Evolutionary conservation across 2,888 invertebrate genomes (phyloP), one percentile per base, ranked within the genome.

Genomic region (Lithophane semibrunnea): DNA sequence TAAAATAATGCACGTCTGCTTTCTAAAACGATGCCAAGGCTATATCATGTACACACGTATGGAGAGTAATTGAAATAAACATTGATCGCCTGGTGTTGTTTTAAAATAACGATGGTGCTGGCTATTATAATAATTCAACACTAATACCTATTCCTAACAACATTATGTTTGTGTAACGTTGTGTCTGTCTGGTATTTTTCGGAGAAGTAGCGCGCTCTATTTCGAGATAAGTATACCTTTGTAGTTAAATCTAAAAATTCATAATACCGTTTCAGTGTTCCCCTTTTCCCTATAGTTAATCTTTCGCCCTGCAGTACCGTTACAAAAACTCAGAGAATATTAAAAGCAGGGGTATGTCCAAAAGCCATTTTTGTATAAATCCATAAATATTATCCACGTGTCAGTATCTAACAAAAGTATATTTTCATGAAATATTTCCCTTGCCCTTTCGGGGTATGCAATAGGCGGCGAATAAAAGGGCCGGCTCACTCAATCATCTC

Each of bases 321-420:
- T 49, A 63, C 65, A 56, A 67, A 81, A 81, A 49, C 29, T 61
- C 75, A 21, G 16, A 54, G 29, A 54, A 64, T 78, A 67, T 74
- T 71, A 49, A 74, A 74, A 74, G 12, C 63, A 37, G 60, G 49
- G 64, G n/a, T 58, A 70, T 44, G 16, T 67, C 63, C 63, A 75
- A 70, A 84, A 78, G 72, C 18, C 65, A 75, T 78, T 68, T 80
- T 86, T 77, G 66, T 74, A 80, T 79, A 80, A 77, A 61, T 58
- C 60, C 66, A 83, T 87, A 88, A 86, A 87, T 88, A 86, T 87
- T 79, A 86, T 80, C 80, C 78, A 74, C 80, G 64, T 69, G 82
- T 80, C 84, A 83, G 84, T 85, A 86, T 79, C 82, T 84, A 89
- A 87, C 81, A 84, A 88, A 88, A 87, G 85, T 86, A 85, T 80